Evolutionary conservation across 2,888 invertebrate species (phyloP).

Genomic region (Sphaerophoria rueppellii): DNA sequence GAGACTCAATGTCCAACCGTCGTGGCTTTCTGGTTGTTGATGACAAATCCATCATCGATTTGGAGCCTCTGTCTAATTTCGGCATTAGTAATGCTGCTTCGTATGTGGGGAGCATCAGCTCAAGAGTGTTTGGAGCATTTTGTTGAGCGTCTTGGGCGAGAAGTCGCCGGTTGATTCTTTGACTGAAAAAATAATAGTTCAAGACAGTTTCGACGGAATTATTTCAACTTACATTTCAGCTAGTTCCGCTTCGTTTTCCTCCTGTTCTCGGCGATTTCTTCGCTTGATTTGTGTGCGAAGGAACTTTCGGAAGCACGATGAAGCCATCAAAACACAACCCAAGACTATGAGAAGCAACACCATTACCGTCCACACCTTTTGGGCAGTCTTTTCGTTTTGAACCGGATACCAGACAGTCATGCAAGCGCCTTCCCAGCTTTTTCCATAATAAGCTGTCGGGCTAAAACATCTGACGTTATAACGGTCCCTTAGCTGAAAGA

Average conservation of each 20-base stretch:
- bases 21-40: conserved; percentile 78
- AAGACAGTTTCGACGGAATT: neutral
- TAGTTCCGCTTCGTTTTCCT: conserved; percentile 82
- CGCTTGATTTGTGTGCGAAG: conserved; percentile 83
- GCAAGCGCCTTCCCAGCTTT: conserved; percentile 88
- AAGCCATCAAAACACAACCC: conserved; percentile 74
- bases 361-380: conserved; percentile 85
- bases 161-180: conserved; percentile 83
- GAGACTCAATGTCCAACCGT: conserved; percentile 75
- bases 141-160: conserved; percentile 84
- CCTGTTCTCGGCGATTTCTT: conserved; percentile 82
- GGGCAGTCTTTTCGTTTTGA: conserved; percentile 80
- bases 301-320: conserved; percentile 81
- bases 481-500: conserved; percentile 78
- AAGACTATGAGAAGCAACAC: conserved; percentile 83
- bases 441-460: conserved; percentile 85
- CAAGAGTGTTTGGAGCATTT: conserved; percentile 86
- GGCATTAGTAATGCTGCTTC: conserved; percentile 90
- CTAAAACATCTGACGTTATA: conserved; percentile 86
- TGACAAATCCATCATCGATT: conserved; percentile 82
- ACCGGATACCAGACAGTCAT: conserved; percentile 85
- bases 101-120: conserved; percentile 89
- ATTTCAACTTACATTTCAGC: conserved; percentile 78
- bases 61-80: conserved; percentile 85
- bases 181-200: conserved; percentile 74